Conservation (phyloP, 2,113 vertebrate species). For the Carettochelys insculpta region DNA sequence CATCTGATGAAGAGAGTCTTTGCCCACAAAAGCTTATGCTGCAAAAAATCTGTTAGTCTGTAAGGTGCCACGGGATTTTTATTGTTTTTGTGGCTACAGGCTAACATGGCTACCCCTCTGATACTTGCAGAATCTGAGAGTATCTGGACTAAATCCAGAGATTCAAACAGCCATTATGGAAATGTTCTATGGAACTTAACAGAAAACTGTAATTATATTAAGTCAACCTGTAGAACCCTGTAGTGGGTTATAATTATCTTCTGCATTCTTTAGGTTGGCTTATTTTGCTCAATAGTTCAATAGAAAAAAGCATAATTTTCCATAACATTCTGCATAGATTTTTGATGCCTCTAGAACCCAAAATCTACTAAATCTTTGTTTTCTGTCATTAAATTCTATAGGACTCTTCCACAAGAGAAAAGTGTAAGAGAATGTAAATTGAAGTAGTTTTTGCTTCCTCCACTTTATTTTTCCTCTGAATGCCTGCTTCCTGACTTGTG, state of each 20-base stretch:
- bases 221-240: neutral
- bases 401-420: neutral
- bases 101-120: too few species aligned
- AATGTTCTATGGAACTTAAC: neutral
- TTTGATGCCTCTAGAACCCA: neutral
- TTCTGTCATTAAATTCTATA: neutral
- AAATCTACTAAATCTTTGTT: neutral
- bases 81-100: too few species aligned
- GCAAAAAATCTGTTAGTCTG: too few species aligned
- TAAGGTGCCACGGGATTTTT: too few species aligned
- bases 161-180: neutral
- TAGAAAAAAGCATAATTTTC: neutral
- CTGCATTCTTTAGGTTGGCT: neutral
- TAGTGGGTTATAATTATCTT: neutral
- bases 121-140: constrained; percentile 15
- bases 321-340: neutral
- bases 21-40: too few species aligned
- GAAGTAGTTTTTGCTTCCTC: neutral
- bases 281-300: neutral
- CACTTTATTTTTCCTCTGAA: neutral
- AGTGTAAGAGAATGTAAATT: neutral
- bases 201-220: neutral
- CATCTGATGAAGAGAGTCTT: too few species aligned
- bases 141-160: neutral
- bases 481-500: neutral